These are phyloP conservation scores for Sander lucioperca DNA, from an alignment of 2,113 vertebrate species.

Conservation along the genomic window DNA sequence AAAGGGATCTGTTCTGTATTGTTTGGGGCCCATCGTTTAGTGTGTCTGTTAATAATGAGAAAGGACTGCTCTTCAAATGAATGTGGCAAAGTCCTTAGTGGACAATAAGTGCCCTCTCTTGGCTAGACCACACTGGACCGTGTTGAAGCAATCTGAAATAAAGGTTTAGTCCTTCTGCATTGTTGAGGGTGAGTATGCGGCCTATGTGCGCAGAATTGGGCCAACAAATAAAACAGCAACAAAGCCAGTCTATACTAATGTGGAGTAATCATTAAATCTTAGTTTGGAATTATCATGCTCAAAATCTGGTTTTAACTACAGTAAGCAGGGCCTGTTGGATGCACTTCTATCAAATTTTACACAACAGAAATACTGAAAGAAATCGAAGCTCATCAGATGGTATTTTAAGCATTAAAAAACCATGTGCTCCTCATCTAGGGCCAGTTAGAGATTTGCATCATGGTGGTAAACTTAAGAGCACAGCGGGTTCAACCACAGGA, in stretches of 20 bases:
- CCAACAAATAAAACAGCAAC: slow-evolving; percentile 49
- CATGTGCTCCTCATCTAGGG: not conserved
- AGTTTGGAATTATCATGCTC: not conserved
- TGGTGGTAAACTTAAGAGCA: slow-evolving; percentile 39
- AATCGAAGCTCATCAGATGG: not conserved
- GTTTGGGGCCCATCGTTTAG: slow-evolving; percentile 82
- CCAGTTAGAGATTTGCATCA: slow-evolving; percentile 13
- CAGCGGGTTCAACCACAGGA: slow-evolving; percentile 46
- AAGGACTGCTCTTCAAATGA: slow-evolving; percentile 82
- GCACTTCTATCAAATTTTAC: not conserved
- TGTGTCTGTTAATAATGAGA: slow-evolving; percentile 86
- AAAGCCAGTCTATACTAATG: slow-evolving; percentile 23
- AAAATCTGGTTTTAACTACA: not conserved
- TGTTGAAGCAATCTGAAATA: slow-evolving; percentile 79
- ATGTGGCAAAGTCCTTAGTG: slow-evolving; percentile 82
- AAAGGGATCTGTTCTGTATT: slow-evolving; percentile 85
- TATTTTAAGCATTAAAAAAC: slow-evolving; percentile 11
- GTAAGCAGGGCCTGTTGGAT: not conserved
- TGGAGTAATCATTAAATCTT: slow-evolving; percentile 12
- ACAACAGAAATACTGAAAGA: too few species aligned
- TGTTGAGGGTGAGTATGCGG: slow-evolving; percentile 64
- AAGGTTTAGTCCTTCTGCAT: slow-evolving; percentile 72
- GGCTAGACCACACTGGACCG: slow-evolving; percentile 76
- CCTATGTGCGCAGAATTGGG: slow-evolving; percentile 51
- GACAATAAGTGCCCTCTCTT: slow-evolving; percentile 83